A percentile compares a stretch with the other conserved stretches of the same genome.
phyloP scores from a whole-genome alignment of 2,888 invertebrate species.

The Pasiphila rectangulata region DNA sequence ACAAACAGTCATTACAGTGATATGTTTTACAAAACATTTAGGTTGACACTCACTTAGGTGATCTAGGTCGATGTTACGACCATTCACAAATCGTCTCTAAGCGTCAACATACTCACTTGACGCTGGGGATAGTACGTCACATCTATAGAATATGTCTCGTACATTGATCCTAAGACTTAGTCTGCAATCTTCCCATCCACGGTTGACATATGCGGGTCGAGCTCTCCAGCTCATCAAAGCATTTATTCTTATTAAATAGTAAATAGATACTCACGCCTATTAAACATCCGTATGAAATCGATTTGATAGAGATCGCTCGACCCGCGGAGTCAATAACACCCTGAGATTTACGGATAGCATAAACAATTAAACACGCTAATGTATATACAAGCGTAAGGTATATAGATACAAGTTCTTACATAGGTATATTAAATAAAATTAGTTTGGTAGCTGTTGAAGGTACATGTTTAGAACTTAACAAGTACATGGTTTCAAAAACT shows the following conservation, averaged over 20 bases:
- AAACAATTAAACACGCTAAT: constrained; percentile 36
- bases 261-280: too few relatives aligned
- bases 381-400: neutral
- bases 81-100: neutral
- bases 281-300: constrained; percentile 1
- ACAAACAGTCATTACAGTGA: constrained; percentile 27
- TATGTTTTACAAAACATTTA: constrained; percentile 30
- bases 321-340: constrained; percentile 57
- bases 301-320: constrained; percentile 13
- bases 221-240: too few relatives aligned
- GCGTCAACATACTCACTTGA: neutral
- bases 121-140: constrained; percentile 8
- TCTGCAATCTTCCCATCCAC: constrained; percentile 15
- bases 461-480: too few relatives aligned
- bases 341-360: constrained; percentile 45
- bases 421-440: constrained; percentile 12
- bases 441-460: constrained; percentile 34
- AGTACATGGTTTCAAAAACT: neutral
- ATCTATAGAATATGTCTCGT: constrained; percentile 17
- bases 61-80: too few relatives aligned
- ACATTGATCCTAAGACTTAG: constrained; percentile 27
- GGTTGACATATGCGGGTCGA: constrained; percentile 10
- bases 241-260: too few relatives aligned
- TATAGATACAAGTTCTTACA: too few relatives aligned
- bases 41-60: neutral